These are phyloP conservation scores for Anthoscopus minutus DNA, from an alignment of 2,113 vertebrate genomes.

Conservation along the genomic window DNA sequence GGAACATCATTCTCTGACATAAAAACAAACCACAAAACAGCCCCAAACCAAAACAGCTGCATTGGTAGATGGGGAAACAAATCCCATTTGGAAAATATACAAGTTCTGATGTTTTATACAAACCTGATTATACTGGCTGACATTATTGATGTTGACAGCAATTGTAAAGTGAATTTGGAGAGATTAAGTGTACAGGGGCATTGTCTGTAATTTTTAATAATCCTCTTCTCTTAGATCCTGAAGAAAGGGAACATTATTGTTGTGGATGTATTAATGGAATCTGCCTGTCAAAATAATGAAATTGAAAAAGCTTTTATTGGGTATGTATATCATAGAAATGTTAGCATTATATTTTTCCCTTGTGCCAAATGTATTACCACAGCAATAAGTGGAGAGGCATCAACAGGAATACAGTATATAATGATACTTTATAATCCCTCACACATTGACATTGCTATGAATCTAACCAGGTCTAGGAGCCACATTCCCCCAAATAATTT, in stretches of 20 bases:
- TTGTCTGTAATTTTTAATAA: conserved; percentile 48
- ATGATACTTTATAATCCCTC: conserved; percentile 5
- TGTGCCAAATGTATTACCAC: conserved; percentile 50
- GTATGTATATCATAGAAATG: conserved; percentile 44
- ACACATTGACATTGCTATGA: not conserved
- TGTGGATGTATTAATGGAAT: conserved; percentile 40
- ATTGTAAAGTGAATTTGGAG: conserved; percentile 37
- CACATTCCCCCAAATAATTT: not conserved
- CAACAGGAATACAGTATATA: not conserved
- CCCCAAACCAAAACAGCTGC: not conserved
- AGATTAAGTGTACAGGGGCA: conserved; percentile 17
- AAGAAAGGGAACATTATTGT: not conserved
- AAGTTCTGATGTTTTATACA: not conserved
- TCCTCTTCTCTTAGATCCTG: not conserved
- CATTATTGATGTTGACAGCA: conserved; percentile 45
- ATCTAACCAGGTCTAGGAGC: not conserved
- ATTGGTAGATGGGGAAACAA: not conserved
- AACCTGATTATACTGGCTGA: conserved; percentile 9
- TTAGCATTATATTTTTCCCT: conserved; percentile 40
- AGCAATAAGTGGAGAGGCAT: conserved; percentile 23
- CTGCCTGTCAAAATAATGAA: conserved; percentile 54
- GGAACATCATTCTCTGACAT: not conserved
- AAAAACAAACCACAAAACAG: not conserved
- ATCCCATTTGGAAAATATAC: not conserved
- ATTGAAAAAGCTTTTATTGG: conserved; percentile 14